Conservation (phyloP, 2,888 invertebrate species). For the Acrobasis repandana region DNA sequence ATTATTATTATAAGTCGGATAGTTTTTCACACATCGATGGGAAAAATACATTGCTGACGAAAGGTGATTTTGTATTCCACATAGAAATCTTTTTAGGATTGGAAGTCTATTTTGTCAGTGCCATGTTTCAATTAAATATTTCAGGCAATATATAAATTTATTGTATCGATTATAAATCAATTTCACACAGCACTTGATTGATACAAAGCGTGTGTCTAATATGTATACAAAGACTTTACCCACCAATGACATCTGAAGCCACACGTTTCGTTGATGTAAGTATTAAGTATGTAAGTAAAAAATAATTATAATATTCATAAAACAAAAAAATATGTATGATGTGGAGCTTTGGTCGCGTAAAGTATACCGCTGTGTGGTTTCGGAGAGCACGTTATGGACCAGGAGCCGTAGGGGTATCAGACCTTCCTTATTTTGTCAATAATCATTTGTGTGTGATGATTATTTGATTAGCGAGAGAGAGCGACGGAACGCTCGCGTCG, state of each 20-base stretch:
- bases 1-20: constrained; percentile 29
- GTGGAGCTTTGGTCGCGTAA: constrained; percentile 69
- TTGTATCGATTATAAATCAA: constrained; percentile 34
- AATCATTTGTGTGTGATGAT: too few relatives aligned
- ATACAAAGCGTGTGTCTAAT: constrained; percentile 60
- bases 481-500: too few relatives aligned
- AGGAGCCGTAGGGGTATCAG: too few relatives aligned
- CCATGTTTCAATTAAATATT: constrained; percentile 43
- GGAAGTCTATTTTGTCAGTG: constrained; percentile 55
- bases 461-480: too few relatives aligned
- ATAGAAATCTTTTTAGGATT: constrained; percentile 41
- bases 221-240: constrained; percentile 72
- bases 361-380: constrained; percentile 43
- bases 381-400: constrained; percentile 42
- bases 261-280: constrained; percentile 78
- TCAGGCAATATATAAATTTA: constrained; percentile 23
- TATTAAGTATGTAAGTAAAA: constrained; percentile 80
- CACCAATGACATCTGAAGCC: constrained; percentile 79
- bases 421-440: too few relatives aligned
- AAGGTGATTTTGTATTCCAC: constrained; percentile 42
- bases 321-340: constrained; percentile 60
- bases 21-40: constrained; percentile 14
- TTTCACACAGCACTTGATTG: constrained; percentile 47
- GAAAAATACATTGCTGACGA: constrained; percentile 42
- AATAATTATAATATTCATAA: constrained; percentile 63